Conservation (phyloP, 2,888 invertebrate species). For the Catocala nupta region DNA sequence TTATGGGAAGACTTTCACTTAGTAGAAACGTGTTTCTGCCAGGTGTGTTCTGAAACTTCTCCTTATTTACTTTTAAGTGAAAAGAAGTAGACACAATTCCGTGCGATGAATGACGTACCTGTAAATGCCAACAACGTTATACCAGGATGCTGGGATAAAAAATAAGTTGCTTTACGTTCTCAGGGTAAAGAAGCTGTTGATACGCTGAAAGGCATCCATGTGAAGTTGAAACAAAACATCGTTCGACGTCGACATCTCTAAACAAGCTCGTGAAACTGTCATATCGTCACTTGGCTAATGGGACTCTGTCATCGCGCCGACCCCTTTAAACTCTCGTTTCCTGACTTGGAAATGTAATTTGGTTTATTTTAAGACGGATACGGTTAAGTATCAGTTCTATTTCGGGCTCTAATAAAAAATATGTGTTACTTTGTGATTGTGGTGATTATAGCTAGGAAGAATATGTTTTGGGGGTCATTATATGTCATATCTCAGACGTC, state of each 20-base stretch:
- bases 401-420: conserved; percentile 38
- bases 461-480: neutral
- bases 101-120: neutral
- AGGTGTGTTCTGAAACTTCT: conserved; percentile 5
- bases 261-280: conserved; percentile 73
- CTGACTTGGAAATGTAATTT: conserved; percentile 66
- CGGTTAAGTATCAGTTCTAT: conserved; percentile 55
- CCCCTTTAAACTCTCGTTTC: conserved; percentile 81
- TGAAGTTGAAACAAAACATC: conserved; percentile 68
- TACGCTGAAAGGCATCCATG: conserved; percentile 73
- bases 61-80: neutral
- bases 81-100: conserved; percentile 1
- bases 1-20: conserved; percentile 47
- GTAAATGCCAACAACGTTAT: conserved; percentile 18
- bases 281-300: conserved; percentile 82
- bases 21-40: conserved; percentile 13
- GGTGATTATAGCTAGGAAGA: conserved; percentile 25
- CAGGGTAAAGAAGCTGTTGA: conserved; percentile 57
- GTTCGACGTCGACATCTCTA: conserved; percentile 65
- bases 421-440: conserved; percentile 27
- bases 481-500: conserved; percentile 9
- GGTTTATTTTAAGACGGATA: conserved; percentile 57
- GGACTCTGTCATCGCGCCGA: conserved; percentile 78
- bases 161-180: conserved; percentile 39
- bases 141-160: conserved; percentile 47